A percentile compares a stretch with the other conserved stretches of the same genome.
phyloP scores from a whole-genome alignment of 2,797 vertebrate genomes.

The Cuniculus paca region DNA sequence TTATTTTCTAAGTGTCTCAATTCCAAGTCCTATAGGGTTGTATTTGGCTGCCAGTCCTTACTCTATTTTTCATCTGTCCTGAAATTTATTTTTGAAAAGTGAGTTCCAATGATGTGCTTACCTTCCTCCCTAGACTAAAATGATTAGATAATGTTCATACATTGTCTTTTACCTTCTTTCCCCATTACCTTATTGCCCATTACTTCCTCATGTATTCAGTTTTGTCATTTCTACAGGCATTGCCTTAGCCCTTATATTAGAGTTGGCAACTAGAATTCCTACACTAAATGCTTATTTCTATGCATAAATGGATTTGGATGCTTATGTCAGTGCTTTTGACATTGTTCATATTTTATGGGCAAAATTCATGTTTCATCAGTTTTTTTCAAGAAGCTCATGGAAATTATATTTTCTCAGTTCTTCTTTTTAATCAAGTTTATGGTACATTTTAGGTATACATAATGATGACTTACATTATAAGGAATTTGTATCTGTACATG shows the following conservation, averaged over 20 bases:
- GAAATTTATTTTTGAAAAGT: not conserved
- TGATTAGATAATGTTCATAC: not conserved
- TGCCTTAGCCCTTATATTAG: not conserved
- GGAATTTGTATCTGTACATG: too few species aligned
- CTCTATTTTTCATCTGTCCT: not conserved
- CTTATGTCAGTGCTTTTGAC: not conserved
- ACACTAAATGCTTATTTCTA: not conserved
- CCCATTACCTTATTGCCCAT: not conserved
- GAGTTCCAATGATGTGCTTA: not conserved
- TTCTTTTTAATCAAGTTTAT: too few species aligned
- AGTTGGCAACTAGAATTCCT: not conserved
- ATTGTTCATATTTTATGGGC: not conserved
- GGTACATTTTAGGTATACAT: too few species aligned
- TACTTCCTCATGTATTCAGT: not conserved
- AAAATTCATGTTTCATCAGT: not conserved
- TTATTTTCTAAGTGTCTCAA: not conserved
- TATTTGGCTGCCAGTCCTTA: not conserved
- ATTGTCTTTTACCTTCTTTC: not conserved
- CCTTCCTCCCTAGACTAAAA: not conserved
- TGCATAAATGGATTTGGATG: not conserved
- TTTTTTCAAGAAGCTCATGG: not conserved
- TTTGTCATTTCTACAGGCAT: not conserved
- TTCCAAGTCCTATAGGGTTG: not conserved
- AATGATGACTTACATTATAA: too few species aligned
- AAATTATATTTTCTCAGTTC: not conserved